Base-by-base conservation (phyloP, 2,113 vertebrate genomes). In the Bubo bubo region DNA sequence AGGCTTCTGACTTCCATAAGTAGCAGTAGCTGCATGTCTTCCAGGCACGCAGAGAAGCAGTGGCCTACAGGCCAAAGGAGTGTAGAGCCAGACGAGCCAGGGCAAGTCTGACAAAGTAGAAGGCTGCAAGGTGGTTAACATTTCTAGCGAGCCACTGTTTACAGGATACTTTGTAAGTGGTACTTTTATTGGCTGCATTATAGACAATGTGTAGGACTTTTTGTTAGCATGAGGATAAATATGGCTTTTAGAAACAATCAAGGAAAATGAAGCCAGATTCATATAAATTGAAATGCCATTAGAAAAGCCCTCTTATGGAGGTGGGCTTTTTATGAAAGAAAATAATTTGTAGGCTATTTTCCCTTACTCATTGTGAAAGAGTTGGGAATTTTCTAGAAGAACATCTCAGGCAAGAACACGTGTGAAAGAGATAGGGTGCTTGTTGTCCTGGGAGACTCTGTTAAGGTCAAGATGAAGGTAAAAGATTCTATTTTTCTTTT, bases 11-110 rank as follows among this genome's bases (percentile, higher is more conserved):
- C 45, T 58, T 82, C 49, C 5, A 0, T 64, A 58, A 74, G 68
- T 32, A 58, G 37, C 1, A 3, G 50, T 62, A 27, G 50, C 28
- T 60, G 49, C 0, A 0, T 30, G 19, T 73, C 75, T 86, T 45
- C 22, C 41, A 53, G 37, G 47, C 28, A 35, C 20, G 4, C 0
- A n/a, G 53, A 45, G 67, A 37, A 58, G n/a, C 56, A 64, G 26
- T 58, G 71, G 27, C 53, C 34, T 34, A 2, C 20, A 50, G 66
- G 32, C 45, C 35, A 52, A 17, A 52, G 24, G 47, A 60, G 27
- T 32, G 18, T 35, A 43, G 41, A 82, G 58, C 22, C 79, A 84
- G 77, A 77, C 35, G 77, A 73, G 81, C 59, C n/a, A 70, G 32
- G 17, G 20, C 71, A 70, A 8, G 28, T n/a, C 55, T 85, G 70